Base-by-base conservation (phyloP, 2,797 vertebrate genomes). In the Sebastes diploproa region DNA sequence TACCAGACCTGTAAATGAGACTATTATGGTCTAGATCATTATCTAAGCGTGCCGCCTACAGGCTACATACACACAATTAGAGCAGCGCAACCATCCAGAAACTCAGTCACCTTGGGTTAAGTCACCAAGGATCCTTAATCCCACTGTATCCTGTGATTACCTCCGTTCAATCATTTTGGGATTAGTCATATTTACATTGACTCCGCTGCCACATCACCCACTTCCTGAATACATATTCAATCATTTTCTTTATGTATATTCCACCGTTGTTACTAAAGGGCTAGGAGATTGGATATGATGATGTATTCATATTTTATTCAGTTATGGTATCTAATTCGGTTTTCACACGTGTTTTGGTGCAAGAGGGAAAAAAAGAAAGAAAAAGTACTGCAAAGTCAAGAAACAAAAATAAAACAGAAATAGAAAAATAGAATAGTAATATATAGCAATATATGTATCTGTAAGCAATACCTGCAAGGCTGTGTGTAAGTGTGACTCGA, bases 1-100 rank as follows among this genome's bases (percentile, higher is more conserved):
- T 66, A 88, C 85, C 71, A 67, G 60, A 66, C 46, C 75, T 85
- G 78, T 82, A 83, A 90, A 90, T 88, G 69, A 68, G 20, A 59
- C 76, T 58, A 59, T 87, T 70, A 86, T 72, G 66, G 66, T 68
- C 75, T 68, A 55, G 68, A 36, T 55, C 82, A 46, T 78, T 84
- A 84, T 86, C 80, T 75, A 67, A 42, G 63, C 50, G 4, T 70
- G 25, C 72, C 4, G 2, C 75, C 72, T 59, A 46, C 50, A 58
- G 16, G 55, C 20, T n/a, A 42, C 54, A 20, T 3, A 20, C 7
- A 23, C 65, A 58, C 30, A 56, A 22, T 58, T 64, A 54, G 46
- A 84, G 66, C 69, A 60, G n/a, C 34, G 46, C 65, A 86, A 2
- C 58, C 75, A 78, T 83, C 72, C 73, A 70, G 60, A 56, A 74